phyloP scores from a whole-genome alignment of 2,797 vertebrate genomes.

The Hypotaenidia philippensis region DNA sequence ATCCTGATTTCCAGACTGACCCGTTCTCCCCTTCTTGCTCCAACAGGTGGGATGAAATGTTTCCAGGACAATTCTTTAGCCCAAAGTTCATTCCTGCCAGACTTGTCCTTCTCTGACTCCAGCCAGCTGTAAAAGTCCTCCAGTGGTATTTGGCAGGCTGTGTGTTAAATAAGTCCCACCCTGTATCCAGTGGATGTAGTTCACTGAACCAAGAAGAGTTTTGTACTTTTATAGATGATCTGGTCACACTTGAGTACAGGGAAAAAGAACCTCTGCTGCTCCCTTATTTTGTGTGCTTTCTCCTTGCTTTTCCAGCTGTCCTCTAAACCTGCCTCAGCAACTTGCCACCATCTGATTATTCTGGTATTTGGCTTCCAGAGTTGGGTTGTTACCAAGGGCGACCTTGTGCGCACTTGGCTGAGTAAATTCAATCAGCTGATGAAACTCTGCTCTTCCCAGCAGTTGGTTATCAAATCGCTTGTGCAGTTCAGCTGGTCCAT shows the following conservation, averaged over 20 bases:
- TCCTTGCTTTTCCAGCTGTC: background rate
- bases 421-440: slow-evolving; percentile 48
- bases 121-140: slow-evolving; percentile 4
- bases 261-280: background rate
- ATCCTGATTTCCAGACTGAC: background rate
- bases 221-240: background rate
- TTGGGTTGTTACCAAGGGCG: background rate
- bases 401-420: slow-evolving; percentile 32
- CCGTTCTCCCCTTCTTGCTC: background rate
- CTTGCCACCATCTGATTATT: slow-evolving; percentile 53
- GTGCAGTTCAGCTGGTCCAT: background rate
- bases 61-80: background rate
- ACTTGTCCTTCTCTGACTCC: slow-evolving; percentile 14
- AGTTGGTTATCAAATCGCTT: slow-evolving; percentile 8
- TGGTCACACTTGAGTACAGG: background rate
- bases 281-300: slow-evolving; percentile 3
- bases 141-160: slow-evolving; percentile 4
- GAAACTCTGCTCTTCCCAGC: slow-evolving; percentile 2
- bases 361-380: background rate
- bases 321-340: slow-evolving; percentile 33
- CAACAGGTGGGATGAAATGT: background rate
- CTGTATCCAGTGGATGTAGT: background rate
- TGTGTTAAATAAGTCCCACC: background rate
- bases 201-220: background rate
- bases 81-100: background rate